Percentiles rank a stretch among this genome's conserved stretches.
phyloP scores from a whole-genome alignment of 2,888 invertebrate species.

The Brachynemurus nebulosus region DNA sequence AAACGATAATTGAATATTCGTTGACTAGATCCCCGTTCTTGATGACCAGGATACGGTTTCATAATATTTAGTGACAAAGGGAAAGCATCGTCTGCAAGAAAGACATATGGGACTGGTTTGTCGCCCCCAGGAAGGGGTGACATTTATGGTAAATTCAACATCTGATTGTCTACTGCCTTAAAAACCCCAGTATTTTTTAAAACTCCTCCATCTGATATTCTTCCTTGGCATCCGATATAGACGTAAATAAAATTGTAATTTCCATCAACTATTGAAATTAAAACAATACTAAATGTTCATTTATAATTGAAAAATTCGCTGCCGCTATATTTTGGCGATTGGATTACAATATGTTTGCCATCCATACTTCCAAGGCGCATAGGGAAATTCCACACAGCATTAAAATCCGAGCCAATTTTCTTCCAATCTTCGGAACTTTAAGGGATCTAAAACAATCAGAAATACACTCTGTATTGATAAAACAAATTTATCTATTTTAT shows the following conservation, averaged over 20 bases:
- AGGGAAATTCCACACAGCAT: constrained; percentile 22
- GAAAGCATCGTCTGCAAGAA: too few relatives aligned
- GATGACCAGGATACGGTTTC: too few relatives aligned
- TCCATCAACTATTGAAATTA: constrained; percentile 23
- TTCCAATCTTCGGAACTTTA: too few relatives aligned
- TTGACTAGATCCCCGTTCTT: too few relatives aligned
- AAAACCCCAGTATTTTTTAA: constrained; percentile 17
- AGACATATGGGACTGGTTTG: constrained; percentile 15
- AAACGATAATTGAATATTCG: too few relatives aligned
- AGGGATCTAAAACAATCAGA: too few relatives aligned
- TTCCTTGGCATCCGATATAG: too few relatives aligned
- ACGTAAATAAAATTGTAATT: constrained; percentile 19
- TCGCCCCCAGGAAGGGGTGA: constrained; percentile 14
- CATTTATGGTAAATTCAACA: constrained; percentile 16
- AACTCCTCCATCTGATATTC: constrained; percentile 20
- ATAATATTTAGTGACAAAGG: too few relatives aligned
- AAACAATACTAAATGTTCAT: constrained; percentile 20
- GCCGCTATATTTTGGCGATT: constrained; percentile 20
- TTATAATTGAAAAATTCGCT: constrained; percentile 24
- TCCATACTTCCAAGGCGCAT: constrained; percentile 21
- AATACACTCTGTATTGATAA: too few relatives aligned
- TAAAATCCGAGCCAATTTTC: too few relatives aligned
- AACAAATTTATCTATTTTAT: too few relatives aligned
- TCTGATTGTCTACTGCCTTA: constrained; percentile 18
- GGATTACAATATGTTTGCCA: constrained; percentile 23